Percentiles rank a stretch among this genome's conserved stretches.
phyloP scores from a whole-genome alignment of 1,140 invertebrate genomes.

The Rhyzopertha dominica region DNA sequence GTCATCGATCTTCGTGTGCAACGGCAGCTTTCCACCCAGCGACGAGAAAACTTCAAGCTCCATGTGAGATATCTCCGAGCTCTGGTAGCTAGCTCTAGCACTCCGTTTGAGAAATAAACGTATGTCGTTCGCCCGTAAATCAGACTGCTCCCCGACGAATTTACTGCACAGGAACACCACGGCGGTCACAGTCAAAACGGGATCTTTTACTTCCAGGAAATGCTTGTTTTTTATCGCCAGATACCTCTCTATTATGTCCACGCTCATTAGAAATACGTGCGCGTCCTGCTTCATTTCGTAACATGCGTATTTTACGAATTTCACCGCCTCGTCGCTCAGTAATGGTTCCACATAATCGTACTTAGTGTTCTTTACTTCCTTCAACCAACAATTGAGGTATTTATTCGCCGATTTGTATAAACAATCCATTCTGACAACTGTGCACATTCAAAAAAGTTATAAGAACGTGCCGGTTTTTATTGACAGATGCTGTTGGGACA shows the following conservation, averaged over 20 bases:
- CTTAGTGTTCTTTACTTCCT: slow-evolving; percentile 17
- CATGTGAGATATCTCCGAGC: no score
- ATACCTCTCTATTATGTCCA: slow-evolving; percentile 31
- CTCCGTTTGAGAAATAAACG: no score
- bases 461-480: no score
- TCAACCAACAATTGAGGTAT: no score
- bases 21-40: slow-evolving; percentile 25
- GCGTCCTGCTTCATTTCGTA: slow-evolving; percentile 31
- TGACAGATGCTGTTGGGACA: no score
- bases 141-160: slow-evolving; percentile 24
- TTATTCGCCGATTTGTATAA: no score
- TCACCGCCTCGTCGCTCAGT: slow-evolving; percentile 21
- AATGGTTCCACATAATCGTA: slow-evolving; percentile 27
- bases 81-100: no score
- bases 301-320: slow-evolving; percentile 30
- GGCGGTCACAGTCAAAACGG: slow-evolving; percentile 17
- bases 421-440: no score
- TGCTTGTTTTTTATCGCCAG: slow-evolving; percentile 21
- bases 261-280: slow-evolving; percentile 30
- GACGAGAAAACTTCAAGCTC: slow-evolving; percentile 32
- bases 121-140: no score
- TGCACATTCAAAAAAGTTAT: no score
- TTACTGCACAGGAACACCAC: slow-evolving; percentile 33
- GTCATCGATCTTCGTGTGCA: slow-evolving; percentile 31
- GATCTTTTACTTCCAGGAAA: slow-evolving; percentile 24